A percentile compares a stretch with the other conserved stretches of the same genome.
Conservation (phyloP, 2,888 invertebrate species). For the Phyllotreta striolata region DNA sequence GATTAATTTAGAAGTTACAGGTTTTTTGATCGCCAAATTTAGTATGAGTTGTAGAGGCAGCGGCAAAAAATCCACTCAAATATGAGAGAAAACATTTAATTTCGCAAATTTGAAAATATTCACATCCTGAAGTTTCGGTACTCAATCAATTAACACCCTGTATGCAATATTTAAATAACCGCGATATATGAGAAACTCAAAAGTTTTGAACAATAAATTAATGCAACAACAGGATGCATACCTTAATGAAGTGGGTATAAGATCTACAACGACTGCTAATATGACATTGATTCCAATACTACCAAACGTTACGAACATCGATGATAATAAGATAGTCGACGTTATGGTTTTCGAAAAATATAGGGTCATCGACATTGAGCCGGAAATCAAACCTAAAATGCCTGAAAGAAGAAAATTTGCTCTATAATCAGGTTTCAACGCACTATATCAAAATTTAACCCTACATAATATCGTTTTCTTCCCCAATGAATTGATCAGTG, state of each 20-base stretch:
- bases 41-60: too few relatives aligned
- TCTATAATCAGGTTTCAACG: too few relatives aligned
- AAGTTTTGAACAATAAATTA: constrained; percentile 6
- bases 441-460: neutral
- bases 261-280: constrained; percentile 69
- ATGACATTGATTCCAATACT: constrained; percentile 69
- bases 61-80: too few relatives aligned
- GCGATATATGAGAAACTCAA: too few relatives aligned
- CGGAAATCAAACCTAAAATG: constrained; percentile 41
- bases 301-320: constrained; percentile 65
- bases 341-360: constrained; percentile 60
- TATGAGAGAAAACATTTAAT: too few relatives aligned
- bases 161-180: too few relatives aligned
- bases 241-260: constrained; percentile 74
- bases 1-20: too few relatives aligned
- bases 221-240: constrained; percentile 48
- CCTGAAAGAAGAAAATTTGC: constrained; percentile 39
- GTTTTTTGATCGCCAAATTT: too few relatives aligned
- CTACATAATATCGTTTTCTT: constrained; percentile 47
- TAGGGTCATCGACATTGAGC: constrained; percentile 41
- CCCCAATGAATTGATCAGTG: constrained; percentile 48
- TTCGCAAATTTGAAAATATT: too few relatives aligned
- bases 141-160: too few relatives aligned
- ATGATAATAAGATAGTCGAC: constrained; percentile 58
- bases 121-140: too few relatives aligned